phyloP scores from a whole-genome alignment of 2,888 invertebrate genomes.

The Hartigia nigra region DNA sequence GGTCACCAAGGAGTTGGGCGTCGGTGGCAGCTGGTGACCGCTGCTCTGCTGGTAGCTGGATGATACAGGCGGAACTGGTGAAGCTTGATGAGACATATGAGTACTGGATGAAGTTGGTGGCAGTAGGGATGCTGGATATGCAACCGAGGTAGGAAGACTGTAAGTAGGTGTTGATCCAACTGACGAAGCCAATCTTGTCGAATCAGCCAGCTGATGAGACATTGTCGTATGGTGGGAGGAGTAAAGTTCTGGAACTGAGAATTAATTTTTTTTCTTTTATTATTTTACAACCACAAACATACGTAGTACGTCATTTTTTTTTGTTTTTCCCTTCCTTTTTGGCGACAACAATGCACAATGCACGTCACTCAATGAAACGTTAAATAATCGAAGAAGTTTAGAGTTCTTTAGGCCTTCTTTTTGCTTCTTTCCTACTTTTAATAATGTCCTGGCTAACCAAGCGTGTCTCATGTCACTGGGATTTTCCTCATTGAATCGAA shows the following conservation, averaged over 20 bases:
- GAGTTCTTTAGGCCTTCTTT: background rate
- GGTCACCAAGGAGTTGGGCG: conserved; percentile 66
- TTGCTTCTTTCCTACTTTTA: conserved; percentile 31
- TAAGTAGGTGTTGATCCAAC: conserved; percentile 61
- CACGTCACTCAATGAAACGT: background rate
- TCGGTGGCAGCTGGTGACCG: conserved; percentile 62
- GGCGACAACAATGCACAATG: background rate
- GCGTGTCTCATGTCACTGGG: background rate
- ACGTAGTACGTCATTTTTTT: background rate
- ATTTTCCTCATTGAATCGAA: conserved; percentile 18
- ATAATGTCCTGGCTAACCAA: background rate
- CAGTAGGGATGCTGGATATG: conserved; percentile 59
- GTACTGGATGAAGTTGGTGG: conserved; percentile 67
- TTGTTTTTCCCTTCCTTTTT: background rate
- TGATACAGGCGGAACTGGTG: conserved; percentile 62
- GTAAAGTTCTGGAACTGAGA: conserved; percentile 59
- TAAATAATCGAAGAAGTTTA: background rate
- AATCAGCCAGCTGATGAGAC: conserved; percentile 56
- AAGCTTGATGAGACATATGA: conserved; percentile 67
- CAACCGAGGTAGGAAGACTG: conserved; percentile 66
- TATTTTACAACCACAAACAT: background rate
- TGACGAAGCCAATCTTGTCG: conserved; percentile 63
- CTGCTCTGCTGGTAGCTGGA: conserved; percentile 67
- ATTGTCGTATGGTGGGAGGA: conserved; percentile 60
- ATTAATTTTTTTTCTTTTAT: background rate